phyloP scores from a whole-genome alignment of 2,113 vertebrate species.

The Panurus biarmicus region DNA sequence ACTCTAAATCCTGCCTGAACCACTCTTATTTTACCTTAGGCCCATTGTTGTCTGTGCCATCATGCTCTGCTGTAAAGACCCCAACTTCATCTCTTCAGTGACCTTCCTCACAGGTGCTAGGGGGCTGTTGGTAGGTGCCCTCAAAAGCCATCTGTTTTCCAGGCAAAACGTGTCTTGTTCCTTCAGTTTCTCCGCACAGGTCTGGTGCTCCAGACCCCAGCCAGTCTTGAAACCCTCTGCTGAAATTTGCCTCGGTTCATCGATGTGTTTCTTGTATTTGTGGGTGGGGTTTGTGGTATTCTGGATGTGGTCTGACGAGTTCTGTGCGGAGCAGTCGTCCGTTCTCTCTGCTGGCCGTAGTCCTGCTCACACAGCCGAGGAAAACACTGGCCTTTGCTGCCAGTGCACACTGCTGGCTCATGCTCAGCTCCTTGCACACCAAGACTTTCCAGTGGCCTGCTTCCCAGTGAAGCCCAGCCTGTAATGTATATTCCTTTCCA shows the following conservation, averaged over 20 bases:
- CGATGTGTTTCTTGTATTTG: not conserved
- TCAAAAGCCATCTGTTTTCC: not conserved
- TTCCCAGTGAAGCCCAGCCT: not conserved
- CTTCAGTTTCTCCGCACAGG: not conserved
- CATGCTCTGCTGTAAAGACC: not conserved
- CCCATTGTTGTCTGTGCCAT: not conserved
- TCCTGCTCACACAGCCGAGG: not conserved
- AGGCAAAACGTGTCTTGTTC: not conserved
- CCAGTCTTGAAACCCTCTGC: not conserved
- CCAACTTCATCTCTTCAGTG: not conserved
- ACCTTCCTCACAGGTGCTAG: not conserved
- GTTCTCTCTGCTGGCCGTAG: not conserved
- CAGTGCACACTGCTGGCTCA: not conserved
- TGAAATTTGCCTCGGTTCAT: not conserved
- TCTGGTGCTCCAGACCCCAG: not conserved
- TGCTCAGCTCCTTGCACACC: not conserved
- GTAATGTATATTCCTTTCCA: not conserved
- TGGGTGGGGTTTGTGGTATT: not conserved
- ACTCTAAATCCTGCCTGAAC: not conserved
- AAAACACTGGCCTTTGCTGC: not conserved
- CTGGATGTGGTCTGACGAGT: not conserved
- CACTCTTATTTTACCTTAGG: not conserved
- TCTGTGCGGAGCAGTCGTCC: accelerated
- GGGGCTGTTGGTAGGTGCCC: not conserved
- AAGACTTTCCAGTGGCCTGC: not conserved